Base-by-base conservation (phyloP, 2,888 invertebrate species). In the Aphodius sticticus region DNA sequence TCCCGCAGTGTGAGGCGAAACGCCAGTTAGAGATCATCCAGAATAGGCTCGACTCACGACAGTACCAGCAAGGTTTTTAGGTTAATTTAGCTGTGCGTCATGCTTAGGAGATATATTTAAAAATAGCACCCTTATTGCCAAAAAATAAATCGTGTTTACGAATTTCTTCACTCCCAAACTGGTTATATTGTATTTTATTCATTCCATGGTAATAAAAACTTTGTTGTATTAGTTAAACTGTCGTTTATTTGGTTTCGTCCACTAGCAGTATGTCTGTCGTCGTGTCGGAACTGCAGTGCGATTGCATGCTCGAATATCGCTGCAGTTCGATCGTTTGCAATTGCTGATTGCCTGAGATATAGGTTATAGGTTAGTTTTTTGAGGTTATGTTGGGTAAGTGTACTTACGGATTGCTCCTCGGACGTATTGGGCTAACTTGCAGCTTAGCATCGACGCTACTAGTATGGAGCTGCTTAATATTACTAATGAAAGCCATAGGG, bases 1-100 rank as follows among this genome's bases (percentile, higher is more conserved):
- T 99, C 92, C 99, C 99, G 0, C 95, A 95, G 86, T 99, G 99
- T 89, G 99, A 99, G 90, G 99, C 99, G 6, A 95, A 96, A 87
- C 91, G 99, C 76, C 97, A 98, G 87, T 91, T 99, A 82, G 96
- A 98, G 91, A 92, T 96, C 83, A 90, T 99, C 82, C 97, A 97
- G 87, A 93, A 94, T 76, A 92, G 97, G 84, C 91, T 98, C 88
- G 97, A 97, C 84, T 95, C 96, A 16, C 94, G 95, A 87, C 95
- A 95, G 83, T 97, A 93, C 90, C 96, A 97, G 90, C 96, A 97
- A 89, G 96, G 96, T 80, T 97, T 96, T 92, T 97, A 94, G 53
- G 53, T 53, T 53, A 53, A 12, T 53, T 53, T 53, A 53, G 53
- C 12, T 5, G 53, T 53, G 53, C 12, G 9, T 9, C 53, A 5